Conservation (phyloP, 2,113 vertebrate species). For the Leucopsar rothschildi region DNA sequence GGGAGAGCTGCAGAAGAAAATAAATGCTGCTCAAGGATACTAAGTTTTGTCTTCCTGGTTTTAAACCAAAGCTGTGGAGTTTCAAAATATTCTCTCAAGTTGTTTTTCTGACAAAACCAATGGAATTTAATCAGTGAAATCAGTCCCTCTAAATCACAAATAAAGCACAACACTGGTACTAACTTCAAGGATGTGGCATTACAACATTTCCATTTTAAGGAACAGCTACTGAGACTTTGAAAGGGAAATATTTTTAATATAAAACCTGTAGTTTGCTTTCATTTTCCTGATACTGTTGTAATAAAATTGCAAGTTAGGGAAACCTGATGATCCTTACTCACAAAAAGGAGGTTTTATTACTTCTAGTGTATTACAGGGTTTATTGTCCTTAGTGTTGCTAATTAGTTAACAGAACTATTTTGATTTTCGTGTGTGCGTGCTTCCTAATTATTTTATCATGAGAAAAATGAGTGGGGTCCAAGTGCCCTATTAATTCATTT, state of each 20-base stretch:
- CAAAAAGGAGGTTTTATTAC: background rate
- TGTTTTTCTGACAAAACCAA: background rate
- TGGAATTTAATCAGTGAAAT: background rate
- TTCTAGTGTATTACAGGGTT: slow-evolving; percentile 32
- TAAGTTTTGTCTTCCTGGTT: background rate
- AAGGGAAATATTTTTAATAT: background rate
- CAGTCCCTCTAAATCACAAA: background rate
- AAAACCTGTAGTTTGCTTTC: background rate
- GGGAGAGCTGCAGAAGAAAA: background rate
- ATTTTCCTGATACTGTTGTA: background rate
- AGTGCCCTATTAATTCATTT: slow-evolving; percentile 71
- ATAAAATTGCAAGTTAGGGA: background rate
- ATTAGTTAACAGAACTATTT: slow-evolving; percentile 67
- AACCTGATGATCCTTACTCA: background rate
- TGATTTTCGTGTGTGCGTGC: slow-evolving; percentile 25
- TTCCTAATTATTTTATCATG: slow-evolving; percentile 66
- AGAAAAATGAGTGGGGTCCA: slow-evolving; percentile 65
- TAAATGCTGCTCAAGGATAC: rapidly evolving
- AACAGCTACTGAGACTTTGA: background rate
- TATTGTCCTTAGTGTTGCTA: slow-evolving; percentile 55
- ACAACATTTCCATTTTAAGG: background rate
- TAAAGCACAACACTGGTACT: background rate
- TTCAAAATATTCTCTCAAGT: background rate
- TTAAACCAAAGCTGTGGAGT: background rate
- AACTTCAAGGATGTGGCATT: background rate